Conservation (phyloP, 2,113 vertebrate species). For the Rhinolophus sinicus region DNA sequence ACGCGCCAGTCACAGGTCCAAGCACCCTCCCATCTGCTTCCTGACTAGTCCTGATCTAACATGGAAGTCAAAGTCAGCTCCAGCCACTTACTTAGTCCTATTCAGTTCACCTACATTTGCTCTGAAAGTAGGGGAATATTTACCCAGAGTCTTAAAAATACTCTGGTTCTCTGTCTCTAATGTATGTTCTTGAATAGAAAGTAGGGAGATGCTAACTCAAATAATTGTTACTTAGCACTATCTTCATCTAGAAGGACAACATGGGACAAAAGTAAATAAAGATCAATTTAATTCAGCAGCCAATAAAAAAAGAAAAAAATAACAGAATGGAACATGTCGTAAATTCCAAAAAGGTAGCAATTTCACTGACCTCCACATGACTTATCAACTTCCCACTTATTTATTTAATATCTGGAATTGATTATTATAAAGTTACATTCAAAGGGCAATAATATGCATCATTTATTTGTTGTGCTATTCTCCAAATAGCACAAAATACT, state of each 20-base stretch:
- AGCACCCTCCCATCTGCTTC: not conserved
- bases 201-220: not conserved
- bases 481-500: conserved; percentile 22
- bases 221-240: not conserved
- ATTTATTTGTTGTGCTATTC: not conserved
- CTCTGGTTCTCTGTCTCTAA: not conserved
- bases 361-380: not conserved
- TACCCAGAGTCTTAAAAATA: not conserved
- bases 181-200: not conserved
- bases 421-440: not conserved
- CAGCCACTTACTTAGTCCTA: not conserved
- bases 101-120: not conserved
- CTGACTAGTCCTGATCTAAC: not conserved
- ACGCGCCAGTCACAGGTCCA: not conserved
- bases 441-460: not conserved
- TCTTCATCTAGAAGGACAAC: not conserved
- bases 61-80: not conserved
- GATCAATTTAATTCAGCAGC: not conserved
- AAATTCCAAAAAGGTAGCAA: not conserved
- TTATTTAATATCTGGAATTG: conserved; percentile 5
- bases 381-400: not conserved
- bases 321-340: not conserved
- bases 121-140: not conserved
- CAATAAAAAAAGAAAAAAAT: not conserved
- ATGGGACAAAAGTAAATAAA: not conserved